Percentiles rank a stretch among this genome's conserved stretches.
These are phyloP conservation scores for Pteropus alecto DNA, from an alignment of 2,113 vertebrate genomes.

Conservation along the genomic window DNA sequence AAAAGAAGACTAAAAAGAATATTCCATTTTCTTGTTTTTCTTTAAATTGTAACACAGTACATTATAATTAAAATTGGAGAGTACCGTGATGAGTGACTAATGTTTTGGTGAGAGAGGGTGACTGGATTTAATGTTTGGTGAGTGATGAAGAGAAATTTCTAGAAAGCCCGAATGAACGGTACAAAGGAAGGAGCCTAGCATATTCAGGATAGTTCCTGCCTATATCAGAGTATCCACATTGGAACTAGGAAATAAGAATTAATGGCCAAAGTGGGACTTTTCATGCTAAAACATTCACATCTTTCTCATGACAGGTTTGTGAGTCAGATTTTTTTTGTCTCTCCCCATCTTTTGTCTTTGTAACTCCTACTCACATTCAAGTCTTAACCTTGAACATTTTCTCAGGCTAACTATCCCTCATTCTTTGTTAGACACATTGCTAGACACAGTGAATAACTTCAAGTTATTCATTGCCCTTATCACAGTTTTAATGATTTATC, in stretches of 20 bases:
- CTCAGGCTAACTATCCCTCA: background rate
- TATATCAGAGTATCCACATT: background rate
- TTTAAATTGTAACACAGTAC: background rate
- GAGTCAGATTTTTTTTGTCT: background rate
- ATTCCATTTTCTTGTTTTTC: background rate
- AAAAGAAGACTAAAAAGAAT: background rate
- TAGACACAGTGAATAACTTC: background rate
- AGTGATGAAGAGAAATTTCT: background rate
- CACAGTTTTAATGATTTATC: background rate
- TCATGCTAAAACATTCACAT: background rate
- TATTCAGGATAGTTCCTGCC: background rate
- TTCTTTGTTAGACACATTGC: background rate
- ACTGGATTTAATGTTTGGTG: background rate
- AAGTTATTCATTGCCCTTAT: background rate
- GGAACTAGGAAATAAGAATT: background rate
- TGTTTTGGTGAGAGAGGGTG: background rate
- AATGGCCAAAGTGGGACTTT: background rate
- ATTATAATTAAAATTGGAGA: background rate
- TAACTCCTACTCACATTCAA: background rate
- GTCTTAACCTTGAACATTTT: background rate
- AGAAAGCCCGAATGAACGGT: background rate
- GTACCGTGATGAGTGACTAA: background rate
- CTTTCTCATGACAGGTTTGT: background rate
- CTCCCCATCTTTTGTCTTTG: background rate
- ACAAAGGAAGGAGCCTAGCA: background rate